Conservation (phyloP, 37 sponge, comb jelly and placozoan genomes). For the Cladorhizidae sp. region DNA sequence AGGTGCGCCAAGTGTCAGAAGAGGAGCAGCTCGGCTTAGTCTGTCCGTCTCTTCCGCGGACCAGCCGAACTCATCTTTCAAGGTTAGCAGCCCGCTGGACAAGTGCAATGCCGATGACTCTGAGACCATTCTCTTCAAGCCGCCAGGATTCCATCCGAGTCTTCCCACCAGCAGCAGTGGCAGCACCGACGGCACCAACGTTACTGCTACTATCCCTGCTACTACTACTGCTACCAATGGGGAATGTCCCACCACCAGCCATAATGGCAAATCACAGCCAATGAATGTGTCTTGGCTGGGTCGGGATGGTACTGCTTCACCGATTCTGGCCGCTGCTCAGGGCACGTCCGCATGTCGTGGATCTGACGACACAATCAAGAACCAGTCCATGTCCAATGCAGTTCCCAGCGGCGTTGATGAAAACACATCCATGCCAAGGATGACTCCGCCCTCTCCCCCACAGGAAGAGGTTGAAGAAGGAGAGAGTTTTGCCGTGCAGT, state of each 20-base stretch:
- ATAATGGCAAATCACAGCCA: no score
- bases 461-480: not conserved
- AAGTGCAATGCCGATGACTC: conserved; percentile 7
- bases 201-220: no score
- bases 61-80: not conserved
- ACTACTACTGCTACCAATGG: no score
- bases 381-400: not conserved
- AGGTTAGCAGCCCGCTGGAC: conserved; percentile 17
- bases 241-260: no score
- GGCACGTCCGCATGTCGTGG: no score
- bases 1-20: no score
- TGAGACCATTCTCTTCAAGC: not conserved
- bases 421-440: no score
- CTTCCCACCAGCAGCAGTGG: not conserved
- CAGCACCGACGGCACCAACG: not conserved
- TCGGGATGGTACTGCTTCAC: no score
- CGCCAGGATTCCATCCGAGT: not conserved
- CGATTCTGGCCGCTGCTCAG: no score
- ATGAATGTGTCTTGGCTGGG: no score
- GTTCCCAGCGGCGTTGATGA: not conserved
- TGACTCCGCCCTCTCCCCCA: not conserved
- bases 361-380: not conserved
- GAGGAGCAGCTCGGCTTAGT: not conserved
- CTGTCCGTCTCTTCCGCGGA: not conserved
- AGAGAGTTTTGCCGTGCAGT: not conserved